Evolutionary conservation across 1,140 invertebrate species (phyloP).

Genomic region (Zophobas morio): DNA sequence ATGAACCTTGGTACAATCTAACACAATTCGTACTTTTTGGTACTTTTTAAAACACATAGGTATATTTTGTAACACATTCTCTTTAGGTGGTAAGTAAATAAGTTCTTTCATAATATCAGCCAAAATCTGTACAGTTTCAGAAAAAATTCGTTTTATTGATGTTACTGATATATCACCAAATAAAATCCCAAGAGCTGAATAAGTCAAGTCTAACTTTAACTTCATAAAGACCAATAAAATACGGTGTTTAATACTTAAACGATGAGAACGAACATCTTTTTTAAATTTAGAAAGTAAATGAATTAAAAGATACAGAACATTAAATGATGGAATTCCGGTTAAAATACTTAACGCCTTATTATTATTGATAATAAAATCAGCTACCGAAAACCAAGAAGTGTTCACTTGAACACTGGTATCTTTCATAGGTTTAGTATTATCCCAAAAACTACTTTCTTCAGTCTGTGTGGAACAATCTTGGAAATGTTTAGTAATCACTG

Average conservation of each 20-base stretch:
- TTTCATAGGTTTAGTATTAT: neutral
- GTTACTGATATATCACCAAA: neutral
- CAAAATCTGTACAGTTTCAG: neutral
- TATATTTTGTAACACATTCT: slow-evolving; percentile 51
- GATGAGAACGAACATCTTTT: neutral
- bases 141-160: neutral
- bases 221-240: slow-evolving; percentile 34
- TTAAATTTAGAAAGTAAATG: neutral
- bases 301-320: slow-evolving; percentile 23
- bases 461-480: too few relatives aligned
- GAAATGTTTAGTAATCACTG: too few relatives aligned
- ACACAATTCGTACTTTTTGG: slow-evolving; percentile 57
- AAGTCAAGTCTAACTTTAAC: slow-evolving; percentile 44
- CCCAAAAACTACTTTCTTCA: neutral
- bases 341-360: slow-evolving; percentile 36
- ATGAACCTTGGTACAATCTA: slow-evolving; percentile 57
- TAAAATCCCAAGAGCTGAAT: slow-evolving; percentile 37
- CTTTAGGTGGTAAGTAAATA: slow-evolving; percentile 47
- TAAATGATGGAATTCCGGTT: slow-evolving; percentile 33
- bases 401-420: neutral
- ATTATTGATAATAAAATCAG: slow-evolving; percentile 9
- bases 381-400: neutral
- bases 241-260: neutral
- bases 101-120: slow-evolving; percentile 42
- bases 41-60: slow-evolving; percentile 57